These are phyloP conservation scores for Geopemphigus sp. DNA, from an alignment of 1,140 invertebrate species.

Conservation along the genomic window DNA sequence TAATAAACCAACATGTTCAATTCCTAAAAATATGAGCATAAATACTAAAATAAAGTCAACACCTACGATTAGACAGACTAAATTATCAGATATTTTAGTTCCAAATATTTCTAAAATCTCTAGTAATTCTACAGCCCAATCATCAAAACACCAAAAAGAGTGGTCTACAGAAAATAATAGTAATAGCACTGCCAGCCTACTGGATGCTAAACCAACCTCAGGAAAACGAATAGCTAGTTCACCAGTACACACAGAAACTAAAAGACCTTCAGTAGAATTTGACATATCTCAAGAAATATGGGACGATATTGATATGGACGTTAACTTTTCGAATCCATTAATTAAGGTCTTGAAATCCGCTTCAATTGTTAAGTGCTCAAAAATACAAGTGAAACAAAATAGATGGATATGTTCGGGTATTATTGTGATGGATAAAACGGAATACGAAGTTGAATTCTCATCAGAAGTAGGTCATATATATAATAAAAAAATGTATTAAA, in stretches of 20 bases:
- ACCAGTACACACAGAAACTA: slow-evolving; percentile 10
- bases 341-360: slow-evolving; percentile 11
- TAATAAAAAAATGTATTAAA: background rate
- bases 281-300: background rate
- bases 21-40: slow-evolving; percentile 4
- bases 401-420: slow-evolving; percentile 42
- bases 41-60: background rate
- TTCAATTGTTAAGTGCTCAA: slow-evolving; percentile 19
- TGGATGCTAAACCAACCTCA: background rate
- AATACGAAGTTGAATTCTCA: slow-evolving; percentile 25
- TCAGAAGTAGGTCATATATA: slow-evolving; percentile 17
- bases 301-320: background rate
- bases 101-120: background rate
- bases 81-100: slow-evolving; percentile 35
- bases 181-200: too few relatives aligned
- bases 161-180: background rate
- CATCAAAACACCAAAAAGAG: background rate
- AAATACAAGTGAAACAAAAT: slow-evolving; percentile 47
- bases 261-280: slow-evolving; percentile 13
- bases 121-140: background rate
- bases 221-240: slow-evolving; percentile 21
- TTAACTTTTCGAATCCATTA: background rate
- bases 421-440: background rate
- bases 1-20: background rate
- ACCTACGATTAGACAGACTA: background rate